phyloP scores from a whole-genome alignment of 2,797 vertebrate genomes.

The Malurus leucopterus region DNA sequence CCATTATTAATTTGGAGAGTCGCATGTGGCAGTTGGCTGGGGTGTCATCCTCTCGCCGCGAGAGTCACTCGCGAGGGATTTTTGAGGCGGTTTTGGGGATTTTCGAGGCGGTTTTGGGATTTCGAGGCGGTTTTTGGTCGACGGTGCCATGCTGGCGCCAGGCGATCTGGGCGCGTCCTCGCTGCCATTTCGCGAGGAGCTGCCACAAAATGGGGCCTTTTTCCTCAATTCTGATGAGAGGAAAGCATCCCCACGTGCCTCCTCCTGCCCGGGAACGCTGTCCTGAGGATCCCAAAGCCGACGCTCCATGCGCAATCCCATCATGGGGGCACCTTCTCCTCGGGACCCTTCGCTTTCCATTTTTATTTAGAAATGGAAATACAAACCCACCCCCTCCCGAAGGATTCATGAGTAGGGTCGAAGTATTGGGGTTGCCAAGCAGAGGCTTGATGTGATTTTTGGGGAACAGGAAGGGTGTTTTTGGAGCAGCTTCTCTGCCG shows the following conservation, averaged over 20 bases:
- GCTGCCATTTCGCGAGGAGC: constrained; percentile 12
- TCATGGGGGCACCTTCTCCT: constrained; percentile 6
- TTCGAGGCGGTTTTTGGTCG: no score
- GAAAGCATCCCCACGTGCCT: neutral
- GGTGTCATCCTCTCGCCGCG: neutral
- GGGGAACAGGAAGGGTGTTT: neutral
- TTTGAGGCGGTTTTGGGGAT: neutral
- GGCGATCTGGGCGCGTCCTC: neutral
- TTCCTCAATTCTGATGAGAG: neutral
- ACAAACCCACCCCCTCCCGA: constrained; percentile 4
- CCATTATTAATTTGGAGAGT: constrained; percentile 44
- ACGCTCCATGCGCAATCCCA: neutral
- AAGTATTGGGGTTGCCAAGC: neutral
- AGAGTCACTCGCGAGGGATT: constrained; percentile 23
- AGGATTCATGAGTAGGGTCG: constrained; percentile 11
- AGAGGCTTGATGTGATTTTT: constrained; percentile 25
- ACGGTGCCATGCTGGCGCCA: no score
- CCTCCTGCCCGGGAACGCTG: neutral
- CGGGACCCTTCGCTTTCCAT: neutral
- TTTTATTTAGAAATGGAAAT: neutral
- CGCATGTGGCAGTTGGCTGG: neutral
- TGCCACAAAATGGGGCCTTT: constrained; percentile 16
- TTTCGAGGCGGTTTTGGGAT: no score
- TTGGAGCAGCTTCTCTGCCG: neutral
- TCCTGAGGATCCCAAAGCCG: neutral